phyloP scores from a whole-genome alignment of 1,140 invertebrate species.

The Drosophila parabipectinata region DNA sequence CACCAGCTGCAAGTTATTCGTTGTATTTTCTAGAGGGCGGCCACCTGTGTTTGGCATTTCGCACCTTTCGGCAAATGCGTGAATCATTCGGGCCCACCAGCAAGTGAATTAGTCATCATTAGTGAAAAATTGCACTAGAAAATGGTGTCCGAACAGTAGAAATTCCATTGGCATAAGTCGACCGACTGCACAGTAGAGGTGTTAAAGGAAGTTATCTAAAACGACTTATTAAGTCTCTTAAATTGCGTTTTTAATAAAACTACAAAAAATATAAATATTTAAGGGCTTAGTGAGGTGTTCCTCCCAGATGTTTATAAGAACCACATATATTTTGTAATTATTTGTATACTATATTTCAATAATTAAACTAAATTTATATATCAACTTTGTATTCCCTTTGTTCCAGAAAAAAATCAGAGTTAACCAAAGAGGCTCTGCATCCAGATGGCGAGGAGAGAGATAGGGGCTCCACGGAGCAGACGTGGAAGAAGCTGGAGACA shows the following conservation, averaged over 20 bases:
- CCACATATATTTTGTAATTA: too few relatives aligned
- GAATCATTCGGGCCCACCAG: conserved; percentile 62
- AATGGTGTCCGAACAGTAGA: conserved; percentile 45
- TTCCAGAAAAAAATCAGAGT: neutral
- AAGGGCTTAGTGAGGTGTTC: neutral
- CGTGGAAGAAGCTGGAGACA: conserved; percentile 13
- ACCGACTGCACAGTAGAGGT: conserved; percentile 16
- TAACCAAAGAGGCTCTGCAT: conserved; percentile 26
- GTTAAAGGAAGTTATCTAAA: neutral
- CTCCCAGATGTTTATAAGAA: neutral
- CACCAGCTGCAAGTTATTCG: conserved; percentile 42
- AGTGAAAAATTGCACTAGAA: conserved; percentile 73
- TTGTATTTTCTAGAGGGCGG: conserved; percentile 1
- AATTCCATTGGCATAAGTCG: conserved; percentile 73
- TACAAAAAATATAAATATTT: neutral
- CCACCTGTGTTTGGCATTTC: conserved; percentile 62
- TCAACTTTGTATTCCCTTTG: neutral
- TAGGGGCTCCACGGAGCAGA: conserved; percentile 1
- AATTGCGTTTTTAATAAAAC: neutral
- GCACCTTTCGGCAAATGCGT: conserved; percentile 51
- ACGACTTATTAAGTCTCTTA: neutral
- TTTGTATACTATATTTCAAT: too few relatives aligned
- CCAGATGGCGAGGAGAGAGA: conserved; percentile 21
- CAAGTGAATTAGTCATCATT: conserved; percentile 74
- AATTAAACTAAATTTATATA: too few relatives aligned